These are phyloP conservation scores for Sebastes fasciatus DNA, from an alignment of 2,113 vertebrate species.

Conservation along the genomic window DNA sequence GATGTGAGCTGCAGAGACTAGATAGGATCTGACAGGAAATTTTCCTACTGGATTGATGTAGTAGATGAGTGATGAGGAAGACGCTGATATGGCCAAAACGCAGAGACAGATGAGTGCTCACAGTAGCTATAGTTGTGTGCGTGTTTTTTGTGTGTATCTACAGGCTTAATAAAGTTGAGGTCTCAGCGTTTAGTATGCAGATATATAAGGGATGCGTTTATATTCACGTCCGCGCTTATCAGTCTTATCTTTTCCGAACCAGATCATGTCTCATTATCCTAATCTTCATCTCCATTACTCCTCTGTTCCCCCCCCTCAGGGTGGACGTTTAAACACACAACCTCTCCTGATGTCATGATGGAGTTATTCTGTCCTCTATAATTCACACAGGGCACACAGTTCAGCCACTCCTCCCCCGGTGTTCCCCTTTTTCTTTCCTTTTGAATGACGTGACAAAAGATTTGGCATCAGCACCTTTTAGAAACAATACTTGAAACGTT, in stretches of 20 bases:
- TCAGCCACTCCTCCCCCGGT: slow-evolving; percentile 54
- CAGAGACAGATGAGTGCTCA: background rate
- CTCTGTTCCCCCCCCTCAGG: slow-evolving; percentile 19
- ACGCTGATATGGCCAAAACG: slow-evolving; percentile 3
- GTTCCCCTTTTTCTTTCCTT: slow-evolving; percentile 29
- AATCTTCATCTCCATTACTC: slow-evolving; percentile 19
- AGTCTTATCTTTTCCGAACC: background rate
- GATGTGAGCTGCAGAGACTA: slow-evolving; percentile 9
- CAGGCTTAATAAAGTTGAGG: background rate
- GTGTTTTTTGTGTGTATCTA: background rate
- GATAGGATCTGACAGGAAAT: slow-evolving; percentile 57
- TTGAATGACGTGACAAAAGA: slow-evolving; percentile 41
- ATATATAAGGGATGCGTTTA: background rate
- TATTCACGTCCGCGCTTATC: background rate
- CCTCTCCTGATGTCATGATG: slow-evolving; percentile 58
- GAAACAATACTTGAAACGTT: slow-evolving; percentile 51
- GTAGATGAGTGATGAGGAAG: slow-evolving; percentile 28
- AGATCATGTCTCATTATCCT: slow-evolving; percentile 41
- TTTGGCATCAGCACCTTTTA: slow-evolving; percentile 45
- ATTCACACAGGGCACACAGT: slow-evolving; percentile 62
- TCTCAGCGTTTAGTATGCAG: background rate
- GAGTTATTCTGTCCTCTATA: slow-evolving; percentile 64
- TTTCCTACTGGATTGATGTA: slow-evolving; percentile 28
- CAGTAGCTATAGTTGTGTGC: background rate
- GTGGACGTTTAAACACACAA: slow-evolving; percentile 42